Percentiles rank a stretch among this genome's conserved stretches.
phyloP scores from a whole-genome alignment of 2,888 invertebrate species.

The Scelioninae gen. 2 region DNA sequence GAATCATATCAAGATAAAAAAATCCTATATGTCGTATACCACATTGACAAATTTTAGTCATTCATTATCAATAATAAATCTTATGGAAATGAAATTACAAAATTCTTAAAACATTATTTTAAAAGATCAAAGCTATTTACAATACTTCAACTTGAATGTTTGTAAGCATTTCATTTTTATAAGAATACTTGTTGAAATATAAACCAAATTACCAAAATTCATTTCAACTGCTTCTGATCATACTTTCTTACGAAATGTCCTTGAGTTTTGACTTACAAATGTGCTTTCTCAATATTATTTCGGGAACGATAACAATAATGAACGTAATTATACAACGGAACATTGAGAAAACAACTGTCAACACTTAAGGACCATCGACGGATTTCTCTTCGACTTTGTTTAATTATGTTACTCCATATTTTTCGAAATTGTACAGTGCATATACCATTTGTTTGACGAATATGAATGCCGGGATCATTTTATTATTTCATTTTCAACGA shows the following conservation, averaged over 20 bases:
- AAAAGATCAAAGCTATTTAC: too few species aligned
- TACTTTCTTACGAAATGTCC: conserved; percentile 41
- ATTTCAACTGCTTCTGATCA: conserved; percentile 45
- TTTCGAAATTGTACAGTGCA: conserved; percentile 53
- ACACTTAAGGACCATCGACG: conserved; percentile 39
- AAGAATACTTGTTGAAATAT: conserved; percentile 27
- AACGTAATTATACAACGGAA: conserved; percentile 13
- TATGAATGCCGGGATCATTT: conserved; percentile 48
- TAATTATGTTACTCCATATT: conserved; percentile 42
- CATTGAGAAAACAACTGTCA: conserved; percentile 10
- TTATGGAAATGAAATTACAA: too few species aligned
- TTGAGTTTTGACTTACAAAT: conserved; percentile 34
- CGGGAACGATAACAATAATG: conserved; percentile 11
- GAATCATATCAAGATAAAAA: too few species aligned
- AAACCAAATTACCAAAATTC: conserved; percentile 36
- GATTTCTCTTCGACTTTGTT: conserved; percentile 43
- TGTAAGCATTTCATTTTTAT: too few species aligned
- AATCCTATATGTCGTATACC: too few species aligned
- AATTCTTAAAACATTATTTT: too few species aligned
- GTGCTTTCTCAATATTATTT: conserved; percentile 16
- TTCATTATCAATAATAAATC: too few species aligned
- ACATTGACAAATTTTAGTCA: too few species aligned
- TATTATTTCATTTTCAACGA: conserved; percentile 49
- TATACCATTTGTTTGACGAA: conserved; percentile 43
- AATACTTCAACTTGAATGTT: too few species aligned